A percentile compares a stretch with the other conserved stretches of the same genome.
These are phyloP conservation scores for Morpho achilles DNA, from an alignment of 2,888 invertebrate genomes.

Conservation along the genomic window DNA sequence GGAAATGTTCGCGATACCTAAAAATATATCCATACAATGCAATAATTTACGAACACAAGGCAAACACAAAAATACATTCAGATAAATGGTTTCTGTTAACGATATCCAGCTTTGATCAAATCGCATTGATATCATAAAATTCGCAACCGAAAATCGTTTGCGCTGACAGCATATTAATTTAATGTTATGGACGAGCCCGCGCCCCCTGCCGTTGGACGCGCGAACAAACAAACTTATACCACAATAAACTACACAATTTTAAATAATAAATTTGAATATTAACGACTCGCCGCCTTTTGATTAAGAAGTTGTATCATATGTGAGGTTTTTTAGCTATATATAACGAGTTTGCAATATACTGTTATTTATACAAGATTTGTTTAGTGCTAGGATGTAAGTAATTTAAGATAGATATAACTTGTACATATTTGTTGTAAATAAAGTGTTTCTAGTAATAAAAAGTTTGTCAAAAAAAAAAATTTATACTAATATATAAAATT, in stretches of 20 bases:
- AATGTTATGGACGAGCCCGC: constrained; percentile 46
- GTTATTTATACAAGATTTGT: too few relatives aligned
- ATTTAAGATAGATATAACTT: too few relatives aligned
- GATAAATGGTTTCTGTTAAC: constrained; percentile 26
- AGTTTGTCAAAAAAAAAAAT: too few relatives aligned
- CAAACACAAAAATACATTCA: constrained; percentile 18
- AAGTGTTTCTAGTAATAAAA: too few relatives aligned
- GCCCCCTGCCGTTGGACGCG: constrained; percentile 53
- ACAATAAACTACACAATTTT: constrained; percentile 58
- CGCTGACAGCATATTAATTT: constrained; percentile 74
- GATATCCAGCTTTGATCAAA: constrained; percentile 36
- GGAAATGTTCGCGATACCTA: background rate
- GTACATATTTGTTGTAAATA: too few relatives aligned
- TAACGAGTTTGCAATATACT: too few relatives aligned
- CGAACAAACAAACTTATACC: constrained; percentile 51
- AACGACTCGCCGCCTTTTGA: constrained; percentile 50
- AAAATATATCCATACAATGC: constrained; percentile 13
- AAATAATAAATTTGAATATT: constrained; percentile 53
- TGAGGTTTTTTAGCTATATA: too few relatives aligned
- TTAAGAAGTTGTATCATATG: constrained; percentile 45
- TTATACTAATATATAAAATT: too few relatives aligned
- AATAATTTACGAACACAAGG: constrained; percentile 20
- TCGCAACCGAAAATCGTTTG: constrained; percentile 56
- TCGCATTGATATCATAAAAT: constrained; percentile 60
- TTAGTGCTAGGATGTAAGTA: too few relatives aligned